These are phyloP conservation scores for Luperina nickerlii DNA, from an alignment of 2,888 invertebrate genomes.

Conservation along the genomic window DNA sequence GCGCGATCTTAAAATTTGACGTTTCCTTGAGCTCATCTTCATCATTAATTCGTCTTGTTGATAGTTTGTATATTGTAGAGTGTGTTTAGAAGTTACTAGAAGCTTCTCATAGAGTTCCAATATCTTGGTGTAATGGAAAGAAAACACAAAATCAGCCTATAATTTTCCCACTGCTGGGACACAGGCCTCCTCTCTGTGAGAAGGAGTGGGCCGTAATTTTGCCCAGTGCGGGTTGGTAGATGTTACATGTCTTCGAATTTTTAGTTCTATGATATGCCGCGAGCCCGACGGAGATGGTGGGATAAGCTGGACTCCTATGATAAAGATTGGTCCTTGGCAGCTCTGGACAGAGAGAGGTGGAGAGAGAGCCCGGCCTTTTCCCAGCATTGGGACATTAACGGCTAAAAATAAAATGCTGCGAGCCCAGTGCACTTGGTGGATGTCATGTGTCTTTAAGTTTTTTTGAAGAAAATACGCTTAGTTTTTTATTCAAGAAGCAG, in stretches of 20 bases:
- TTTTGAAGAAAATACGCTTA: background rate
- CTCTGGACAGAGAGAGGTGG: background rate
- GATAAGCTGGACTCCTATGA: too few relatives aligned
- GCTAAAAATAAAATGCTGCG: background rate
- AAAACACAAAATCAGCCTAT: background rate
- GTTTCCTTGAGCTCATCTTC: conserved; percentile 35
- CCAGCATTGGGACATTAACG: background rate
- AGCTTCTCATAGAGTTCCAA: background rate
- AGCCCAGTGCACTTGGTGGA: too few relatives aligned
- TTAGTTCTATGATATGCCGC: too few relatives aligned
- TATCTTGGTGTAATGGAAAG: background rate
- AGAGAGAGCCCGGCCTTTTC: background rate
- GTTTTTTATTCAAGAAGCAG: background rate
- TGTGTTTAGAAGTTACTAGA: background rate
- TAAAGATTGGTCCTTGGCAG: too few relatives aligned
- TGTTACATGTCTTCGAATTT: background rate
- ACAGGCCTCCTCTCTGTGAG: background rate
- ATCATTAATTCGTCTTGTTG: background rate
- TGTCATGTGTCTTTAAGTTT: too few relatives aligned
- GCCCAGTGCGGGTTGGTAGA: background rate
- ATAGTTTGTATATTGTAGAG: background rate
- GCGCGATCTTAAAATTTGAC: conserved; percentile 25
- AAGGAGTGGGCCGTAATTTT: background rate
- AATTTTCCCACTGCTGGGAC: background rate
- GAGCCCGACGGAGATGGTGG: background rate